phyloP scores from a whole-genome alignment of 1,140 invertebrate genomes.

The Drosophila virilis region DNA sequence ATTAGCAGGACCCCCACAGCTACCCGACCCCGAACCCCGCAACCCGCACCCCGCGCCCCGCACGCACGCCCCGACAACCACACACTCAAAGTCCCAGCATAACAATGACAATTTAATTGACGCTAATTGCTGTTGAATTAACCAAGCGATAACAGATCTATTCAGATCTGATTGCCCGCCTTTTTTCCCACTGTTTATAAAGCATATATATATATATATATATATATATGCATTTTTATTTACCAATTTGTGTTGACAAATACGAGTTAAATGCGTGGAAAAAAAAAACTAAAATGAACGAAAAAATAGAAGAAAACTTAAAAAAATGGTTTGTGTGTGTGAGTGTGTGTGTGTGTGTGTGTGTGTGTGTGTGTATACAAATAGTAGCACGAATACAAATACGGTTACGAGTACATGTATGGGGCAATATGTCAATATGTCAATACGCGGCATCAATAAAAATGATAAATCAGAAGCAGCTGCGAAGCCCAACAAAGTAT shows the following conservation, averaged over 20 bases:
- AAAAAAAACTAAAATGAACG: not conserved
- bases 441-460: conserved; percentile 30
- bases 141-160: conserved; percentile 24
- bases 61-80: not conserved
- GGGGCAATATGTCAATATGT: conserved; percentile 22
- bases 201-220: not conserved
- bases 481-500: conserved; percentile 78
- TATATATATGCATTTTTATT: not conserved
- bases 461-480: conserved; percentile 40
- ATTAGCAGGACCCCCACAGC: not conserved
- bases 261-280: conserved; percentile 15
- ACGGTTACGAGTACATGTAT: conserved; percentile 4
- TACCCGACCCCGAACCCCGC: not conserved
- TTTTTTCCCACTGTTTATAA: not conserved
- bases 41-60: not conserved
- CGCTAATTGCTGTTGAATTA: conserved; percentile 48
- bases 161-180: conserved; percentile 7
- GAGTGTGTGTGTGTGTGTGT: not conserved
- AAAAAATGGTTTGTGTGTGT: conserved; percentile 1
- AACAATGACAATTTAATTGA: conserved; percentile 24
- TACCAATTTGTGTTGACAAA: conserved; percentile 5
- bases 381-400: conserved; percentile 12
- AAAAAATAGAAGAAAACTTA: not conserved
- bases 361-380: conserved; percentile 15
- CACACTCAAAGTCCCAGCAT: not conserved